These are phyloP conservation scores for Hyppa rectilinea DNA, from an alignment of 2,888 invertebrate genomes.

Conservation along the genomic window DNA sequence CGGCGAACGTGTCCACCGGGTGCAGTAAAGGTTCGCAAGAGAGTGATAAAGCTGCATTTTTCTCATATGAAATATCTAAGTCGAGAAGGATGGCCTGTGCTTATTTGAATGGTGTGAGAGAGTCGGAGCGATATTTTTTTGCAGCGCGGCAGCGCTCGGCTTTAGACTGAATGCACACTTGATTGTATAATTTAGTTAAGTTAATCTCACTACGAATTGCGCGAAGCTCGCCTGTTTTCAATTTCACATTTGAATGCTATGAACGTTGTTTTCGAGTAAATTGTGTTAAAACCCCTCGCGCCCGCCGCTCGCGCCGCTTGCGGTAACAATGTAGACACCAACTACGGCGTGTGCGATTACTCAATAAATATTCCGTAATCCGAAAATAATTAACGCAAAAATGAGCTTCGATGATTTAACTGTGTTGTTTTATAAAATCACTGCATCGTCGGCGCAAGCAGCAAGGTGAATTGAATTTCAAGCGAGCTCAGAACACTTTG, in stretches of 20 bases:
- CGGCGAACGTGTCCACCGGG: slow-evolving; percentile 76
- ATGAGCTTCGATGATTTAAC: slow-evolving; percentile 73
- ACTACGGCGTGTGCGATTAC: slow-evolving; percentile 60
- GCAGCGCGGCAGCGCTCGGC: slow-evolving; percentile 50
- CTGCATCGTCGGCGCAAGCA: slow-evolving; percentile 10
- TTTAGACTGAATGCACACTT: slow-evolving; percentile 77
- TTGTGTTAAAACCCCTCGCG: slow-evolving; percentile 70
- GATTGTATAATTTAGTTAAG: slow-evolving; percentile 85
- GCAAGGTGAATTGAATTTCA: slow-evolving; percentile 27
- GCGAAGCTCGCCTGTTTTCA: slow-evolving; percentile 79
- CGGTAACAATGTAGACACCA: slow-evolving; percentile 64
- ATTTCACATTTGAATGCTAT: slow-evolving; percentile 79
- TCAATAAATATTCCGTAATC: slow-evolving; percentile 74
- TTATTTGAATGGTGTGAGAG: slow-evolving; percentile 65
- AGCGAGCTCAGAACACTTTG: slow-evolving; percentile 17
- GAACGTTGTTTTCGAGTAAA: slow-evolving; percentile 78
- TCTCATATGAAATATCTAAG: slow-evolving; percentile 74
- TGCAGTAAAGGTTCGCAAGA: slow-evolving; percentile 69
- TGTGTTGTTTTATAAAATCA: slow-evolving; percentile 52
- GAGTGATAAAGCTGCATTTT: slow-evolving; percentile 76
- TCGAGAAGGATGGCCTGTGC: slow-evolving; percentile 61
- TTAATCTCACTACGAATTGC: slow-evolving; percentile 79
- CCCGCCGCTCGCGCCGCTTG: slow-evolving; percentile 52
- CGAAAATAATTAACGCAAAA: slow-evolving; percentile 74
- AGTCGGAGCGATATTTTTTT: slow-evolving; percentile 70